Conservation (phyloP, 2,113 vertebrate genomes). For the Bambusicola thoracicus region DNA sequence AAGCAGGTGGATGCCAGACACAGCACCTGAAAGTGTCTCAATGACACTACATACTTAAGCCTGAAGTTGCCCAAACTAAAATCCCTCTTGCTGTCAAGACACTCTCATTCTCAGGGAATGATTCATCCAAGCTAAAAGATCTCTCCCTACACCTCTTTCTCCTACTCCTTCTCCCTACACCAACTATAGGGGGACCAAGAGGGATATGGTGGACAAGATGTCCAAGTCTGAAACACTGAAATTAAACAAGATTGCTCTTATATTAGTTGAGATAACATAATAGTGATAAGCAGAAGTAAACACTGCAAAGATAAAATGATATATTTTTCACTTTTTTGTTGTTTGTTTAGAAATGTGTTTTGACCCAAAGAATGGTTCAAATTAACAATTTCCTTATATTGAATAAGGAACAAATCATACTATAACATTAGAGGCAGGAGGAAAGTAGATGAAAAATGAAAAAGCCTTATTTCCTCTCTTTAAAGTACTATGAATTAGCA, state of each 20-base stretch:
- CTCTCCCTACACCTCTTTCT: no score
- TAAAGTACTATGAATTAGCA: neutral
- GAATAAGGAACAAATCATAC: neutral
- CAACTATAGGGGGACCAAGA: neutral
- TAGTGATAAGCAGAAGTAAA: neutral
- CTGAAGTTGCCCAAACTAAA: neutral
- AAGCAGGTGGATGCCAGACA: neutral
- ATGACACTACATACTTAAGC: neutral
- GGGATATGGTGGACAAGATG: neutral
- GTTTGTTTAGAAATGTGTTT: neutral
- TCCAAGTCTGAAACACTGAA: neutral
- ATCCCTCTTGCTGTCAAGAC: neutral
- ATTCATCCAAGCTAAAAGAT: neutral
- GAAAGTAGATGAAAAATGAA: neutral
- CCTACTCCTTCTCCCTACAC: neutral
- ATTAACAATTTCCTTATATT: neutral
- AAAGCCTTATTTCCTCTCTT: neutral
- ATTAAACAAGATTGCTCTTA: neutral
- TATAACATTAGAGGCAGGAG: neutral
- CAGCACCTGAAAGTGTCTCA: rapidly evolving
- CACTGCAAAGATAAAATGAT: neutral
- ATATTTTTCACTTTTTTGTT: neutral
- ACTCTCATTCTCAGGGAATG: neutral
- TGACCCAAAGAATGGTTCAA: neutral
- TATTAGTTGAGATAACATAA: neutral